Evolutionary conservation across 2,888 invertebrate species (phyloP), one percentile per base, ranked within the genome.

Genomic region (Pelosia muscerda): DNA sequence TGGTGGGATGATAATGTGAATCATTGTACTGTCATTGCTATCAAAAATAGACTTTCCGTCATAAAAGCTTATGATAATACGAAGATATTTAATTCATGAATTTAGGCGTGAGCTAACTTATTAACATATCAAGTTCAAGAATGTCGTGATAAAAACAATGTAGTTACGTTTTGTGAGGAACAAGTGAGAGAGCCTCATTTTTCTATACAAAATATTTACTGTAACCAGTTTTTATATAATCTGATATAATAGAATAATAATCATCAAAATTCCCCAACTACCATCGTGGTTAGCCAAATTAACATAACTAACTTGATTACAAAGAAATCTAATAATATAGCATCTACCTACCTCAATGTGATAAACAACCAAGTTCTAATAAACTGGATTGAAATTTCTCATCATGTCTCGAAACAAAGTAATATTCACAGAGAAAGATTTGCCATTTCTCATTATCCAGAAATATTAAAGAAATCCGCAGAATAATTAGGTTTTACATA

Each of bases 381-480:
- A 68, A 79, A 71, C 75, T 74, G 69, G 63, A 70, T 73, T 76
- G 34, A 71, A 73, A 77, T 80, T 81, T 84, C 86, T 74, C 86
- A 85, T 62, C 74, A 72, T 70, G 71, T 64, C 68, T 71, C 60
- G 54, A 71, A 80, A 84, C 80, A 86, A 84, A 81, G 63, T 63
- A 77, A 82, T 82, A 80, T 82, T 72, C 80, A 76, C 78, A 76
- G 80, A 56, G 85, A 88, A 84, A 88, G 84, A n/a, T n/a, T 83
- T 83, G 82, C 75, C 83, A 66, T 73, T 84, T 80, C 81, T 83
- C 76, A 81, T 85, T 78, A 81, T 38, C n/a, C 1, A 38, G 55
- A 31, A 63, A 63, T 75, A 69, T 68, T 73, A 76, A 75, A 82
- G 81, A 85, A 86, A 87, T 87, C 81, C 83, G 84, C 78, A 83